Conservation (phyloP, 2,113 vertebrate genomes). For the Cephalophus harveyi region DNA sequence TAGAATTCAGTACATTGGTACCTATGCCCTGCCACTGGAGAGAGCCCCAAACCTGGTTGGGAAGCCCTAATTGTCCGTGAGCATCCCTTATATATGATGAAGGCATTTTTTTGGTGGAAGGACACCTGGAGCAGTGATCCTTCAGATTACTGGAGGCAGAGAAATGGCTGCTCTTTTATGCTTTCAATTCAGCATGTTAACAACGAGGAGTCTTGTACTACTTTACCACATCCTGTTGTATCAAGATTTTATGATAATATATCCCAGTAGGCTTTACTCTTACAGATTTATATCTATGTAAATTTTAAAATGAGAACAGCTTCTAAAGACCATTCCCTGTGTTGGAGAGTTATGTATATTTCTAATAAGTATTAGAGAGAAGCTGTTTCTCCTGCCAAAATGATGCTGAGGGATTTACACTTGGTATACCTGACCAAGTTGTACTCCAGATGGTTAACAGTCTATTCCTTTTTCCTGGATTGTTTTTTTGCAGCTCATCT, state of each 20-base stretch:
- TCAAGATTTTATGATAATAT: neutral
- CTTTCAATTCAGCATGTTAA: constrained; percentile 28
- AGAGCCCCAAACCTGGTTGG: neutral
- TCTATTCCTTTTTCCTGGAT: constrained; percentile 48
- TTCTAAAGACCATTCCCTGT: constrained; percentile 48
- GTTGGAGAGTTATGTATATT: constrained; percentile 47
- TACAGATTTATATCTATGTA: neutral
- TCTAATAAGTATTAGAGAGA: constrained; percentile 65
- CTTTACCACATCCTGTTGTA: constrained; percentile 7
- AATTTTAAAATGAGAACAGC: constrained; percentile 50
- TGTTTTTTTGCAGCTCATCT: constrained; percentile 48
- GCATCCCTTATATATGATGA: neutral
- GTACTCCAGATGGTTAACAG: constrained; percentile 47
- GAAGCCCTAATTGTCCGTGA: neutral
- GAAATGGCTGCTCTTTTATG: constrained; percentile 22
- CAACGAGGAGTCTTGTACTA: constrained; percentile 2
- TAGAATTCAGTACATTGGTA: constrained; percentile 22
- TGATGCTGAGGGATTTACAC: constrained; percentile 54
- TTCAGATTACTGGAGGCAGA: constrained; percentile 3
- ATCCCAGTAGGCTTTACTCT: constrained; percentile 31
- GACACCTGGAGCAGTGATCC: constrained; percentile 1
- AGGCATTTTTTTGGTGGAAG: neutral
- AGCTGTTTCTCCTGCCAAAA: constrained; percentile 68
- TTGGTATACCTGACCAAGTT: constrained; percentile 39
- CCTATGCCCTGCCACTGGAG: neutral